A percentile compares a stretch with the other conserved stretches of the same genome.
phyloP scores from a whole-genome alignment of 2,888 invertebrate genomes.

The Drosophila ustulata region DNA sequence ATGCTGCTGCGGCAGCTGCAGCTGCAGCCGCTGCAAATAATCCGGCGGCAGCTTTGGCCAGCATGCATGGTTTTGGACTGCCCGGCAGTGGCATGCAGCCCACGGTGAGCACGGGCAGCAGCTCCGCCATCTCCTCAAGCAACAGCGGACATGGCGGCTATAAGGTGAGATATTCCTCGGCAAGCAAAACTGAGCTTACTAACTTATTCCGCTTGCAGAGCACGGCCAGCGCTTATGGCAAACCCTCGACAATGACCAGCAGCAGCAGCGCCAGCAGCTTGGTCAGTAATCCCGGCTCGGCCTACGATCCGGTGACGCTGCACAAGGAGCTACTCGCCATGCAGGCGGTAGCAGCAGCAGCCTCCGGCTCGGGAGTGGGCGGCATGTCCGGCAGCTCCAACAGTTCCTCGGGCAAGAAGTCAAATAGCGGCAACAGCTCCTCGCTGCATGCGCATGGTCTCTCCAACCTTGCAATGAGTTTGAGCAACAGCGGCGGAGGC shows the following conservation, averaged over 20 bases:
- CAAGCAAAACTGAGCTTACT: background rate
- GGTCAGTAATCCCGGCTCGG: conserved; percentile 81
- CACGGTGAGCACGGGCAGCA: conserved; percentile 73
- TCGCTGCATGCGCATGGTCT: conserved; percentile 65
- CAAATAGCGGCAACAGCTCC: conserved; percentile 31
- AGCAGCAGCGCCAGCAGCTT: conserved; percentile 73
- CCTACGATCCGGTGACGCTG: conserved; percentile 84
- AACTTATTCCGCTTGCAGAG: conserved; percentile 53
- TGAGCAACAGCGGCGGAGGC: conserved; percentile 35
- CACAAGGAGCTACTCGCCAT: conserved; percentile 85
- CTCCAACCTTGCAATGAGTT: conserved; percentile 61
- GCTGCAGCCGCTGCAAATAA: conserved; percentile 80
- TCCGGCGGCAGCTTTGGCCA: conserved; percentile 80
- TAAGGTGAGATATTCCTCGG: conserved; percentile 69
- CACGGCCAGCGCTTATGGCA: conserved; percentile 83
- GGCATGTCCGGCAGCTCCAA: conserved; percentile 56
- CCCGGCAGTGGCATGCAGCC: conserved; percentile 83
- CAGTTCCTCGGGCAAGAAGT: conserved; percentile 69
- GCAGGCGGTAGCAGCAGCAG: conserved; percentile 85
- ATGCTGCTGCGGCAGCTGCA: conserved; percentile 81
- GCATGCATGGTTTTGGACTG: conserved; percentile 83
- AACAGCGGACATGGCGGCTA: conserved; percentile 73
- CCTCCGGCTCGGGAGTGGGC: conserved; percentile 71
- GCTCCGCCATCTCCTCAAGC: conserved; percentile 67
- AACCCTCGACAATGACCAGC: conserved; percentile 81